A percentile compares a stretch with the other conserved stretches of the same genome.
Conservation (phyloP, 2,888 invertebrate genomes). For the Cylindroiulus punctatus region DNA sequence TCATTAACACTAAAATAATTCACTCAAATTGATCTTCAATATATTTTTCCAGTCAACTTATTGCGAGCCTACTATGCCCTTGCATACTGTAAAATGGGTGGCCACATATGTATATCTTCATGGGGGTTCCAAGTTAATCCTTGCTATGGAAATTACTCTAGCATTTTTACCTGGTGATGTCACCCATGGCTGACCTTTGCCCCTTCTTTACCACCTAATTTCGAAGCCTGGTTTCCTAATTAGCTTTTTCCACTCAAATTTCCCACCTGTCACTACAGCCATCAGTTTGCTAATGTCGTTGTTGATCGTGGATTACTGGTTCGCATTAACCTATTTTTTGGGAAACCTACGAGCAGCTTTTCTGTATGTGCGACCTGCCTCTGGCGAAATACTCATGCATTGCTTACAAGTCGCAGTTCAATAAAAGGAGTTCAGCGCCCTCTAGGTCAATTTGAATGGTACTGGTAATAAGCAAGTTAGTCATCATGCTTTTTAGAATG, state of each 20-base stretch:
- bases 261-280: slow-evolving; percentile 27
- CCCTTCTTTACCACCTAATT: neutral
- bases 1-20: neutral
- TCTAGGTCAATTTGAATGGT: neutral
- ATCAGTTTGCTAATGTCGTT: slow-evolving; percentile 7
- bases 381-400: slow-evolving; percentile 25
- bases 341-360: neutral
- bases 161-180: slow-evolving; percentile 15
- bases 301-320: slow-evolving; percentile 14
- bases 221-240: slow-evolving; percentile 10
- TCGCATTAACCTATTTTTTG: slow-evolving; percentile 27
- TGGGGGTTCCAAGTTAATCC: neutral
- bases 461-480: neutral
- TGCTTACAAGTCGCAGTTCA: neutral
- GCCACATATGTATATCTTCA: neutral
- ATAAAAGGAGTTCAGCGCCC: slow-evolving; percentile 27
- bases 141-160: neutral
- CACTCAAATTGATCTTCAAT: neutral
- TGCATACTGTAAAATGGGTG: neutral
- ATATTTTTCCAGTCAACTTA: neutral
- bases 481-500: neutral
- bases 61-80: neutral
- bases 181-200: neutral
- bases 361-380: slow-evolving; percentile 1
- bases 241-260: slow-evolving; percentile 19